Evolutionary conservation across 2,113 vertebrate genomes (phyloP).

Genomic region (Anolis carolinensis): DNA sequence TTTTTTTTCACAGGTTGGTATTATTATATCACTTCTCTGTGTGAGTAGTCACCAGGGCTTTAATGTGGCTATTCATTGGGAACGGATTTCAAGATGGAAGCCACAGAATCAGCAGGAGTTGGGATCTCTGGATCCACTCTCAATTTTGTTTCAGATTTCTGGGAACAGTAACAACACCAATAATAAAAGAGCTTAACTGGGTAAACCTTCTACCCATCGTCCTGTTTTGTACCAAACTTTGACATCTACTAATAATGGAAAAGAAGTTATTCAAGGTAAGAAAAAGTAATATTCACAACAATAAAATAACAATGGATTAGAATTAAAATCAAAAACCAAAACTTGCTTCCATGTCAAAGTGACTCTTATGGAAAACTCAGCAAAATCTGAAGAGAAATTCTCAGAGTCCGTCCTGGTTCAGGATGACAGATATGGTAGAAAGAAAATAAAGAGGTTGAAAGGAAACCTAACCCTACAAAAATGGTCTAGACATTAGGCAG

Average conservation of each 20-base stretch:
- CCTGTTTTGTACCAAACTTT: conserved; percentile 78
- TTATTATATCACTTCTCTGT: neutral
- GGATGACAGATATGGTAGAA: conserved; percentile 75
- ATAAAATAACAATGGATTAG: conserved; percentile 65
- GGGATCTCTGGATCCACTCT: conserved; percentile 59
- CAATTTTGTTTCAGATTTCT: conserved; percentile 57
- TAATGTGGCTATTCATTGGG: conserved; percentile 3
- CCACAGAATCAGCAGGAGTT: conserved; percentile 31
- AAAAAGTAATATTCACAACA: conserved; percentile 71
- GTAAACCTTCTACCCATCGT: conserved; percentile 34
- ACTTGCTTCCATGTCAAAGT: conserved; percentile 74
- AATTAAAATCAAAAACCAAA: conserved; percentile 68
- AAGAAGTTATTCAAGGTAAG: conserved; percentile 70
- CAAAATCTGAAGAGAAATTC: conserved; percentile 76
- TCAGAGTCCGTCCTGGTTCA: conserved; percentile 77
- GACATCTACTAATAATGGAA: conserved; percentile 72
- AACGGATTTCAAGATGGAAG: conserved; percentile 23
- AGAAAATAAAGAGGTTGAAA: conserved; percentile 77
- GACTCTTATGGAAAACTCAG: conserved; percentile 76
- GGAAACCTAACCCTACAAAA: conserved; percentile 78
- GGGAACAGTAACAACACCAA: conserved; percentile 58
- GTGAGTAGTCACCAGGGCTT: conserved; percentile 4
- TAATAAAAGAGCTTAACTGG: conserved; percentile 47
- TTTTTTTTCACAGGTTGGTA: conserved; percentile 29
- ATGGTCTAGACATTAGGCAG: conserved; percentile 80